Base-by-base conservation (phyloP, 2,113 vertebrate genomes). In the Morone chrysops region DNA sequence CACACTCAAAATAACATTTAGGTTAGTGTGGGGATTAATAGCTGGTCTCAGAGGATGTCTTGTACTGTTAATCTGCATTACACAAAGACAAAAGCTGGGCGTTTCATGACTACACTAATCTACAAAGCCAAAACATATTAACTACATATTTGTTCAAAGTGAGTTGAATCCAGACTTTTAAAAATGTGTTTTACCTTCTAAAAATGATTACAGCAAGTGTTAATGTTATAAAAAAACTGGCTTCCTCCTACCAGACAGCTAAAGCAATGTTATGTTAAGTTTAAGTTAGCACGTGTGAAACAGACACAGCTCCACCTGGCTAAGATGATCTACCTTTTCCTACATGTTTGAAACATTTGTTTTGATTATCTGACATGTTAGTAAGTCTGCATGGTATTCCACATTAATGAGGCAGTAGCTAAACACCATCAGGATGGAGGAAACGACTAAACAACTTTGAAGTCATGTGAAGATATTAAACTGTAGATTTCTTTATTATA, bases 1-100 rank as follows among this genome's bases (percentile, higher is more conserved):
- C 9, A 65, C 45, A 10, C 18, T 36, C 20, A 25, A 67, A 8
- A 31, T 13, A 25, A 57, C 9, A 36, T 50, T 5, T 47, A 7
- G 3, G 12, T 48, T 56, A 20, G 43, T 14, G 67, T 45, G 68
- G 16, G 75, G 78, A 84, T 53, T 47, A 60, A 47, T 48, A 48
- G 18, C 41, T 50, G 43, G 16, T 67, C 20, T 67, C 20, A 20
- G 47, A 50, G 54, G 40, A 59, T 36, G 45, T 47, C 45, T n/a
- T n/a, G 13, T 12, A 43, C 62, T 72, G 72, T 81, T 54, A 8
- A 66, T 60, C 31, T 40, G 11, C 36, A 51, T 25, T n/a, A 20
- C 1, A 6, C n/a, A 63, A 54, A 61, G 54, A 53, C 43, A 20
- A 74, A 38, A 73, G 18, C 40, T 51, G 8, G 51, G 8, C 2